These are phyloP conservation scores for Manduca sexta DNA, from an alignment of 1,140 invertebrate species.

Conservation along the genomic window DNA sequence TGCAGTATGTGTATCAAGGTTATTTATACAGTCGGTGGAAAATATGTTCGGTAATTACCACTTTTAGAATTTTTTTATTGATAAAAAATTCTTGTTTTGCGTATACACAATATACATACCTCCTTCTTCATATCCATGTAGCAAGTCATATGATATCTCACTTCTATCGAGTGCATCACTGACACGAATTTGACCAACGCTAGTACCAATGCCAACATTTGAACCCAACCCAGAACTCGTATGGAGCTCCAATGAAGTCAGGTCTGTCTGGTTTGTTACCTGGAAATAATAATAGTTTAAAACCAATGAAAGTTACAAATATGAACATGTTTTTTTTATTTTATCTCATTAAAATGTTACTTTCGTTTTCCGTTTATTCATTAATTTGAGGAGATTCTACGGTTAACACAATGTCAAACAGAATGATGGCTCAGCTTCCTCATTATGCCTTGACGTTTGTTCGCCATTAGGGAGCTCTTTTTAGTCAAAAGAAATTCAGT, in stretches of 20 bases:
- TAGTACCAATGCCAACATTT: conserved; percentile 86
- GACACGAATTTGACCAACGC: conserved; percentile 87
- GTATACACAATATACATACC: conserved; percentile 67
- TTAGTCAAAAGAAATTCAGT: no score
- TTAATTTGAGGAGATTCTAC: no score
- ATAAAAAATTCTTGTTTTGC: neutral
- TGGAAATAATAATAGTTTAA: no score
- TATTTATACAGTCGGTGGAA: no score
- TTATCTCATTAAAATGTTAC: neutral
- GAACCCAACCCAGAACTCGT: conserved; percentile 92
- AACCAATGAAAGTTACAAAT: no score
- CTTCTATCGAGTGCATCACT: conserved; percentile 80
- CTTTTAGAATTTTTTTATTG: neutral
- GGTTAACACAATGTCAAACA: no score
- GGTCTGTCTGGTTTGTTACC: conserved; percentile 75
- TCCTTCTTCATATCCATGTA: conserved; percentile 87
- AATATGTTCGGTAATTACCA: neutral
- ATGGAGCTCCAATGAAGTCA: conserved; percentile 90
- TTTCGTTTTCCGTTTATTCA: no score
- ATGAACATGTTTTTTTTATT: neutral
- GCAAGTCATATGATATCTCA: conserved; percentile 82
- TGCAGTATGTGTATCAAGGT: no score
- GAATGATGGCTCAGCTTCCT: no score
- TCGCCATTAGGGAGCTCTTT: no score
- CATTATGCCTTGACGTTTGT: no score